phyloP scores from a whole-genome alignment of 2,888 invertebrate genomes.

The Pardosa pseudoannulata region DNA sequence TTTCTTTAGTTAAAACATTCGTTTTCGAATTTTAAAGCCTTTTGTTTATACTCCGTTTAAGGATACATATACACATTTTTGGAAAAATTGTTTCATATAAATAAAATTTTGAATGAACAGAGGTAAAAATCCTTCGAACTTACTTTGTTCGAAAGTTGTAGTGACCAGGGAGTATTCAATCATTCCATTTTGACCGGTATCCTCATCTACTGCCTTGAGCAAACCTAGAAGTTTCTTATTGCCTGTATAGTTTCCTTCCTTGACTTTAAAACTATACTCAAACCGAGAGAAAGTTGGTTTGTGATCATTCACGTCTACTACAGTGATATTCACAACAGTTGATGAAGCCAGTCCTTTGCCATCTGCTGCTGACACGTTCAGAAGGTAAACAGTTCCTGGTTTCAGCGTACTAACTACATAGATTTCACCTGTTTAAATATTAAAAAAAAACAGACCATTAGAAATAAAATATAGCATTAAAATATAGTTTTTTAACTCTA shows the following conservation, averaged over 20 bases:
- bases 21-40: no score
- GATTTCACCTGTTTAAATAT: conserved; percentile 73
- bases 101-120: no score
- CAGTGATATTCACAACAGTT: conserved; percentile 84
- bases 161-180: conserved; percentile 82
- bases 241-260: conserved; percentile 86
- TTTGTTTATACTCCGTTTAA: no score
- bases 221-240: conserved; percentile 82
- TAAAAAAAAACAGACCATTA: no score
- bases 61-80: no score
- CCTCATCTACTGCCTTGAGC: conserved; percentile 87
- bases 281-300: conserved; percentile 88
- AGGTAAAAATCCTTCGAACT: background rate
- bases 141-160: conserved; percentile 70
- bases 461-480: no score
- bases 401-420: conserved; percentile 74
- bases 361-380: conserved; percentile 87
- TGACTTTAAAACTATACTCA: conserved; percentile 88
- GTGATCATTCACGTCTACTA: conserved; percentile 86
- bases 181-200: conserved; percentile 88
- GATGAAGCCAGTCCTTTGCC: conserved; percentile 85
- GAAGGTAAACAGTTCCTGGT: conserved; percentile 75
- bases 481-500: no score
- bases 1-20: no score
- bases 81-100: no score